These are phyloP conservation scores for Drepana arcuata DNA, from an alignment of 1,140 invertebrate species.

Conservation along the genomic window DNA sequence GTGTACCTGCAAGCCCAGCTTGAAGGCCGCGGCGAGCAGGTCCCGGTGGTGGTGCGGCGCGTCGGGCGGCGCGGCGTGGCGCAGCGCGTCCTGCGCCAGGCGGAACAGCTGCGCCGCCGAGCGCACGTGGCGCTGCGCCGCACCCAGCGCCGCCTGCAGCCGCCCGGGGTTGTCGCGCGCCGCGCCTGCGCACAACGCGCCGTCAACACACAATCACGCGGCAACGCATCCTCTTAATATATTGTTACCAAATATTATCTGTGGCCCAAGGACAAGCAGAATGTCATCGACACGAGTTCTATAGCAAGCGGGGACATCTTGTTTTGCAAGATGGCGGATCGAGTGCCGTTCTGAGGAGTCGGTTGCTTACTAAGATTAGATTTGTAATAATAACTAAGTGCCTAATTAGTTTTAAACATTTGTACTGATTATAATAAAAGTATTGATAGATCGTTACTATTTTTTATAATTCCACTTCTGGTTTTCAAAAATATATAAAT, in stretches of 20 bases:
- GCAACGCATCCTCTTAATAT: neutral
- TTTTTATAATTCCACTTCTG: too few species aligned
- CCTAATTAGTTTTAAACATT: too few species aligned
- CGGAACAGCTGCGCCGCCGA: conserved; percentile 88
- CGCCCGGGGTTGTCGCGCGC: conserved; percentile 77
- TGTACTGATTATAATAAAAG: too few species aligned
- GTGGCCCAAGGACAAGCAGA: too few species aligned
- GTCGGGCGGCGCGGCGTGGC: conserved; percentile 84
- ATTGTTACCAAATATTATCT: too few species aligned
- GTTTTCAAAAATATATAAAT: too few species aligned
- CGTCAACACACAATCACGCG: conserved; percentile 33
- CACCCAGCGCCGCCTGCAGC: conserved; percentile 81
- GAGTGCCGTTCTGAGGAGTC: too few species aligned
- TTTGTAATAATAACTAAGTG: too few species aligned
- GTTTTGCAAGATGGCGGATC: too few species aligned
- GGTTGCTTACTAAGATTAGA: too few species aligned
- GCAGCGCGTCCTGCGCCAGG: conserved; percentile 87
- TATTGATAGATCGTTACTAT: too few species aligned
- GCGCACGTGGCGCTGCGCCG: conserved; percentile 85
- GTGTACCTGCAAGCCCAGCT: conserved; percentile 83
- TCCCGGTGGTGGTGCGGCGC: conserved; percentile 78
- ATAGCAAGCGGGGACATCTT: neutral
- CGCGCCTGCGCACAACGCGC: conserved; percentile 26
- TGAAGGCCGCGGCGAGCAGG: conserved; percentile 84
- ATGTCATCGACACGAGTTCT: too few species aligned